phyloP scores from a whole-genome alignment of 2,888 invertebrate genomes.

The Baronia brevicornis region DNA sequence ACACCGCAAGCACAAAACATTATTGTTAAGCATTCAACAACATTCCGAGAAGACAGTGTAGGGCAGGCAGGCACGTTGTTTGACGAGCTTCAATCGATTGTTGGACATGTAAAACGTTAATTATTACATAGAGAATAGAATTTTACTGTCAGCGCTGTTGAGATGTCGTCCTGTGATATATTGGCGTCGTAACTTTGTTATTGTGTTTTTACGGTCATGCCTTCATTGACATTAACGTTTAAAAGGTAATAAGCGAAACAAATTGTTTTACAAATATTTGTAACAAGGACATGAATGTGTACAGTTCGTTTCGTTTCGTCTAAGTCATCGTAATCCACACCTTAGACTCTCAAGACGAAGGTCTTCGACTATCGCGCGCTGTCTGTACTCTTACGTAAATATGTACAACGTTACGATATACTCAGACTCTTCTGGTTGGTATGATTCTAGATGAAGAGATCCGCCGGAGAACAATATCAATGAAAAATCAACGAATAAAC shows the following conservation, averaged over 20 bases:
- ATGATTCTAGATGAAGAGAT: too few species aligned
- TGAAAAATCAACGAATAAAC: too few species aligned
- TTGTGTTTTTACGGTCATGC: slow-evolving; percentile 7
- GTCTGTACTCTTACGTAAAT: too few species aligned
- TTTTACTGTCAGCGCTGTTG: slow-evolving; percentile 17
- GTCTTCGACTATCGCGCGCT: too few species aligned
- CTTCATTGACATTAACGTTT: slow-evolving; percentile 4
- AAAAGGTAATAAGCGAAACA: slow-evolving; percentile 14
- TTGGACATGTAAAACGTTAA: slow-evolving; percentile 12
- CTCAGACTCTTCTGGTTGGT: too few species aligned
- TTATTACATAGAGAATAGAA: slow-evolving; percentile 11
- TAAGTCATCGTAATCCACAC: too few species aligned
- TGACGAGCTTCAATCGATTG: slow-evolving; percentile 15
- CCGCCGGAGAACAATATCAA: too few species aligned
- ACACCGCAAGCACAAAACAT: slow-evolving; percentile 46
- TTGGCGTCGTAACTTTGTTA: slow-evolving; percentile 1
- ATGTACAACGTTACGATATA: too few species aligned
- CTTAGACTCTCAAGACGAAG: too few species aligned
- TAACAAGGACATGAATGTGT: slow-evolving; percentile 3
- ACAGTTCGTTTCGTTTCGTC: too few species aligned
- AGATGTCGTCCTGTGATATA: slow-evolving; percentile 10
- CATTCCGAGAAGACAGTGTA: slow-evolving; percentile 40
- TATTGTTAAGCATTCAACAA: slow-evolving; percentile 21
- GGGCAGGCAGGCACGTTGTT: slow-evolving; percentile 21
- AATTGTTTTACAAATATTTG: slow-evolving; percentile 9